These are phyloP conservation scores for Paraplagusia blochii DNA, from an alignment of 2,113 vertebrate genomes.

Conservation along the genomic window DNA sequence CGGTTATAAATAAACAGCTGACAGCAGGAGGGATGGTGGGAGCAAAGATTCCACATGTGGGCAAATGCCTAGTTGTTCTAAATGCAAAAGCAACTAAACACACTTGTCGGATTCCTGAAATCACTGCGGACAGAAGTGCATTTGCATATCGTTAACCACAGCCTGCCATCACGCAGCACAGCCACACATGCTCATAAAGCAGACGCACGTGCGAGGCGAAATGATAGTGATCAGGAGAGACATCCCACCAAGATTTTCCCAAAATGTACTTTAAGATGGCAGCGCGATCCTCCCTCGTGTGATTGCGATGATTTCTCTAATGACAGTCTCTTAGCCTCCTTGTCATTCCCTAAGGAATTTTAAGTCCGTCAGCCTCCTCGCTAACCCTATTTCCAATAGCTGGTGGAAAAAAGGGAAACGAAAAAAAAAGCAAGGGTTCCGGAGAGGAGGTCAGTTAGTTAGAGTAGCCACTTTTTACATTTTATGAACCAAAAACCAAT, in stretches of 20 bases:
- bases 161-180: conserved; percentile 27
- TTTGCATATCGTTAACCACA: conserved; percentile 41
- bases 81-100: conserved; percentile 13
- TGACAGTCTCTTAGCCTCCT: conserved; percentile 29
- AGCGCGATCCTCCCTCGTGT: conserved; percentile 33
- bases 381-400: background rate
- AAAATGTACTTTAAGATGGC: conserved; percentile 39
- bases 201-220: conserved; percentile 10
- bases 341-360: conserved; percentile 13
- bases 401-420: no score
- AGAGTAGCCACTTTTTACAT: no score
- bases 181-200: conserved; percentile 1
- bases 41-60: background rate
- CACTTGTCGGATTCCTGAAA: conserved; percentile 26
- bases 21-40: background rate
- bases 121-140: conserved; percentile 21
- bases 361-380: background rate
- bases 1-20: conserved; percentile 35
- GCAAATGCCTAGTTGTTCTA: background rate
- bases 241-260: conserved; percentile 36
- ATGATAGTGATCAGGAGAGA: conserved; percentile 62
- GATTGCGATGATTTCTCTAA: conserved; percentile 30
- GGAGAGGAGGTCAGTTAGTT: no score
- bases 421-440: conserved; percentile 5
- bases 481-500: no score